Evolutionary conservation across 2,888 invertebrate genomes (phyloP).

Genomic region (Eilema griseolum): DNA sequence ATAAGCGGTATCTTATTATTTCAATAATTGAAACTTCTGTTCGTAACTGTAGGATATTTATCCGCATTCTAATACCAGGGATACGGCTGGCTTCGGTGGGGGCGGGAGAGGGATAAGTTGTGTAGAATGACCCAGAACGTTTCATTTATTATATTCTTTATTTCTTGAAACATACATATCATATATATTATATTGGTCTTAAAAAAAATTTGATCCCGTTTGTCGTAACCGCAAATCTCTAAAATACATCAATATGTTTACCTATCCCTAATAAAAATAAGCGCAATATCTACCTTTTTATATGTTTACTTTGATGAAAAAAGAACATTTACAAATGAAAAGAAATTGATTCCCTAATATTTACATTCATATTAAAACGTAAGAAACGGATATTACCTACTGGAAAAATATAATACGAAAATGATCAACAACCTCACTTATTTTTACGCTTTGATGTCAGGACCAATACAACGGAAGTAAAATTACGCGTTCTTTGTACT

Average conservation of each 20-base stretch:
- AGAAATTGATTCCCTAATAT: conserved; percentile 24
- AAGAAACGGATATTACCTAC: conserved; percentile 22
- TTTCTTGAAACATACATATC: too few relatives aligned
- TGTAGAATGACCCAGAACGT: not conserved
- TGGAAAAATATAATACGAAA: conserved; percentile 25
- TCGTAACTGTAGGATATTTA: not conserved
- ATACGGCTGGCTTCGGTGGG: too few relatives aligned
- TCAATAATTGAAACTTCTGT: not conserved
- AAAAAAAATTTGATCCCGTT: too few relatives aligned
- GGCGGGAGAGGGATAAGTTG: too few relatives aligned
- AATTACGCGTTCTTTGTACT: conserved; percentile 22
- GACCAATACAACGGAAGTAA: conserved; percentile 9
- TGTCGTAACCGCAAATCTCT: not conserved
- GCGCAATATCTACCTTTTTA: conserved; percentile 9
- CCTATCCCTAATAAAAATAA: conserved; percentile 14
- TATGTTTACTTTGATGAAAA: conserved; percentile 19
- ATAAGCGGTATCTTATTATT: not conserved
- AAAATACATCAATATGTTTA: not conserved
- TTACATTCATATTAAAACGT: conserved; percentile 25
- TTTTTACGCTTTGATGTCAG: conserved; percentile 26
- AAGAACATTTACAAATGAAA: conserved; percentile 7
- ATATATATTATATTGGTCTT: too few relatives aligned
- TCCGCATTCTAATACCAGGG: not conserved
- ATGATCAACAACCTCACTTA: conserved; percentile 28
- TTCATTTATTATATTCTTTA: too few relatives aligned